Evolutionary conservation across 1,140 invertebrate species (phyloP).

Genomic region (Tetragonula clypearis): DNA sequence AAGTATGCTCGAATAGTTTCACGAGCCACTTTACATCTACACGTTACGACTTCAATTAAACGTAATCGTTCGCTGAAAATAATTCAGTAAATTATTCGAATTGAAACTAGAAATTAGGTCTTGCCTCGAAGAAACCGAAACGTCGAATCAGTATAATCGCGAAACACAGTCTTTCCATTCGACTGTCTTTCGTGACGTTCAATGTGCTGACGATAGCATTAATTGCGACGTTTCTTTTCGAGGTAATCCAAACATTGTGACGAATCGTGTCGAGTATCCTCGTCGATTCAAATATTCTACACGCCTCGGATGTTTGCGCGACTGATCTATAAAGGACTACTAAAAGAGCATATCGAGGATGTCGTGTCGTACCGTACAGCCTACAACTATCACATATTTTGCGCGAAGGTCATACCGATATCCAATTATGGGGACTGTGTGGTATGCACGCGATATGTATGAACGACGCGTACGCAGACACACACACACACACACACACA

Average conservation of each 20-base stretch:
- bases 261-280: background rate
- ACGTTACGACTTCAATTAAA: too few relatives aligned
- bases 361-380: background rate
- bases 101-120: background rate
- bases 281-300: background rate
- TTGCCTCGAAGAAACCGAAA: too few relatives aligned
- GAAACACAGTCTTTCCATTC: background rate
- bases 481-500: background rate
- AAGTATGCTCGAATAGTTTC: too few relatives aligned
- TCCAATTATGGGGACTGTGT: conserved; percentile 36
- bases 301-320: background rate
- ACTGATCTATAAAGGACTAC: background rate
- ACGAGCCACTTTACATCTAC: too few relatives aligned
- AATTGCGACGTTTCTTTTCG: background rate
- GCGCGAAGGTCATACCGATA: conserved; percentile 44
- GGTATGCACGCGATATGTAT: background rate
- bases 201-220: background rate
- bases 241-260: background rate
- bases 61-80: too few relatives aligned
- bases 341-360: background rate
- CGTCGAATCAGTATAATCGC: background rate
- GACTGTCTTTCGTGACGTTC: background rate
- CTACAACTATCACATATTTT: conserved; percentile 15
- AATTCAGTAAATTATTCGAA: background rate
- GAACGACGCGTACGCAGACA: background rate